These are phyloP conservation scores for Apis florea DNA, from an alignment of 1,140 invertebrate species.

Conservation along the genomic window DNA sequence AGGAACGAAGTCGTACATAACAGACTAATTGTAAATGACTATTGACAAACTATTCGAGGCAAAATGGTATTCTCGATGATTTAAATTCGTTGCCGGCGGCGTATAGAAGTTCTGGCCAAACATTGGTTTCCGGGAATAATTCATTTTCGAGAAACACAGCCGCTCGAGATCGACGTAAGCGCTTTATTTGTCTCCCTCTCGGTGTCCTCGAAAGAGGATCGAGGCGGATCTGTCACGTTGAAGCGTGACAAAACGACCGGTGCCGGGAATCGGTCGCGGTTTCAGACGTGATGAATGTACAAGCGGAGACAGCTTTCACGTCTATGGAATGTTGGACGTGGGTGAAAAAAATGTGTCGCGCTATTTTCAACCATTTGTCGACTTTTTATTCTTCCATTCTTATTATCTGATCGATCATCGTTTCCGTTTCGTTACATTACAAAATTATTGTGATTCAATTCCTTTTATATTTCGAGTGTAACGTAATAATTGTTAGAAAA, in stretches of 20 bases:
- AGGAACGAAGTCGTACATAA: no score
- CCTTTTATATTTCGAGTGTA: no score
- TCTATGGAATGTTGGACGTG: background rate
- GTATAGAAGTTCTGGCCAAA: background rate
- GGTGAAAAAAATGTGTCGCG: background rate
- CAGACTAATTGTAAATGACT: no score
- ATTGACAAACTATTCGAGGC: no score
- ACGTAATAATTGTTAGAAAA: no score
- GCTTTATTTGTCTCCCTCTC: conserved; percentile 4
- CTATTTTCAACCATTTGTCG: background rate
- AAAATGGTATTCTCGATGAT: no score
- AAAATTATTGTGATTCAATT: no score
- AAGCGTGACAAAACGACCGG: conserved; percentile 31
- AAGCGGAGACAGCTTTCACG: background rate
- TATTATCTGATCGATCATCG: background rate
- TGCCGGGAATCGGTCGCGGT: conserved; percentile 18
- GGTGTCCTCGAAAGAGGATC: conserved; percentile 20
- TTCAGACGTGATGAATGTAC: conserved; percentile 14
- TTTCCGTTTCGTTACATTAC: background rate
- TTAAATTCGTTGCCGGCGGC: no score
- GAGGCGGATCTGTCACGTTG: conserved; percentile 28
- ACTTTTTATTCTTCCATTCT: background rate
- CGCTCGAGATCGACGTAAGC: background rate
- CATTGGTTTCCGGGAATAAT: conserved; percentile 5
- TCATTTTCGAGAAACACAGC: conserved; percentile 11